Base-by-base conservation (phyloP, 2,113 vertebrate genomes). In the Struthidea cinerea region DNA sequence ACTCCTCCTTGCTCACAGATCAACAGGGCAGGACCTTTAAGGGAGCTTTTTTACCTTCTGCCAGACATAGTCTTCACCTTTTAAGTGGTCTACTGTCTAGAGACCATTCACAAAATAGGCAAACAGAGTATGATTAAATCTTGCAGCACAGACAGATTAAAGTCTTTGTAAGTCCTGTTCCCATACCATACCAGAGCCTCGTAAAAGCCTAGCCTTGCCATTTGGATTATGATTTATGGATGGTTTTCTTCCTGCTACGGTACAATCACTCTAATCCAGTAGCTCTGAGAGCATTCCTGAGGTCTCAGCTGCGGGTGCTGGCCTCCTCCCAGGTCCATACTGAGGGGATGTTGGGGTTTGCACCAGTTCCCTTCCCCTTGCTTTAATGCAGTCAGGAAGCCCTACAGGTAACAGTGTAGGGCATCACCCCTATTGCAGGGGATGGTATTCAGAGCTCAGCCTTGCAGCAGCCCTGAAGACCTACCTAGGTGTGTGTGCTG, bases 281-380 rank as follows among this genome's bases (percentile, higher is more conserved):
- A 85, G 24, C 65, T 73, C 26, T 63, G 11, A 65, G 83, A 69
- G 20, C 4, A 3, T 55, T 68, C 42, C 71, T 57, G 69, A 77
- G 41, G 76, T 53, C 50, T 77, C 83, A 61, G 67, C 44, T 41
- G 39, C 78, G 46, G 23, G 7, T 86, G 33, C 57, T 71, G 35
- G 20, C 33, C 20, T 57, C 68, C 42, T 63, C 35, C 53, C 1
- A 0, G 30, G 33, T 64, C 61, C 33, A 33, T 16, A 14, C 28
- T 28, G 30, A 78, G 33, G 18, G 42, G n/a, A 28, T 0, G 0
- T 13, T 0, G 1, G 67, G 24, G 8, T 83, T 80, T 73, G 49
- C 14, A 55, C 20, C 12, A 59, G 44, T 57, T 69, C 11, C 59
- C 16, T 53, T 84, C 30, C 46, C 17, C 37, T 47, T 65, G 30